Evolutionary conservation across 2,888 invertebrate species (phyloP), one percentile per base, ranked within the genome.

Genomic region (Trichogramma dendrolimi): DNA sequence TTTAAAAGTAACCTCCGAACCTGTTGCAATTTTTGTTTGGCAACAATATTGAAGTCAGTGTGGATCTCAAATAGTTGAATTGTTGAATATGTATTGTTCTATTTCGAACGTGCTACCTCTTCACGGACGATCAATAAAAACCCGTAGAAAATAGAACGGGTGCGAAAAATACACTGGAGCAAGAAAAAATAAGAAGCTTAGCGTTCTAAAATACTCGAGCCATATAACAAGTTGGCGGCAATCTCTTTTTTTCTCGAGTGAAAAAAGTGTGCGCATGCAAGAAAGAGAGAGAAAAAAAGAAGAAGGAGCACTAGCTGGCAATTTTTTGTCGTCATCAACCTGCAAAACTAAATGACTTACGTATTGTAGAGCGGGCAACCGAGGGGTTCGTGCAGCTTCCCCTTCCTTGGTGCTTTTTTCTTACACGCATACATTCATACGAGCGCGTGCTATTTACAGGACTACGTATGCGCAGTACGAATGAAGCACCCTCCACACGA

Each of bases 301-400:
- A n/a, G 44, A 27, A 2, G 27, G 27, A 27, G 2, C 27, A 27
- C 55, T 47, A 3, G 58, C 51, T 62, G 48, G 58, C 41, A 41
- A 40, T 47, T 14, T 67, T 64, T 65, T 68, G 70, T 73, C 73
- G 74, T 75, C 70, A 72, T 71, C 72, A 77, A 77, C 76, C 76
- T 77, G 77, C 76, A 69, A 71, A 70, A 69, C 74, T 76, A 77
- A 78, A 77, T 74, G 76, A 77, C 76, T 77, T 76, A 76, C 75
- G 74, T 75, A 78, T 78, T 76, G 75, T 71, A 68, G 67, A 61
- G 65, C 41, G 14, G 58, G 52, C 53, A 47, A 49, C 57, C 61
- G 63, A 65, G 58, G 65, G 70, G 62, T 63, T 66, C 68, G 67
- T 67, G 46, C 50, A 49, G 40, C 52, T 41, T 55, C 43, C 42